Evolutionary conservation across 2,888 invertebrate species (phyloP).

Genomic region (Monopis laevigella): DNA sequence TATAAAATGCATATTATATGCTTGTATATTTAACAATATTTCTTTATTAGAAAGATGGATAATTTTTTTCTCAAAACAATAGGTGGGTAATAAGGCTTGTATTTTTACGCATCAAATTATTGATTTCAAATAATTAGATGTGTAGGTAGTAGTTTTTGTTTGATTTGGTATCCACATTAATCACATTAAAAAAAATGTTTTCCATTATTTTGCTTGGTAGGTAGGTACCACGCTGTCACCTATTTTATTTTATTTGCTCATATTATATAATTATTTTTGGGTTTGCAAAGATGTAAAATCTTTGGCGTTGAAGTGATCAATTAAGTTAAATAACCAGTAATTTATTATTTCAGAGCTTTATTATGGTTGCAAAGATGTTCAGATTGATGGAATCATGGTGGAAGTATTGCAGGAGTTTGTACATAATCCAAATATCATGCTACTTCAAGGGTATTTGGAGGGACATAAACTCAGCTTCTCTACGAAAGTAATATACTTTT

Average conservation of each 20-base stretch:
- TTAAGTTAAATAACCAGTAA: not conserved
- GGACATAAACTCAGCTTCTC: conserved; percentile 21
- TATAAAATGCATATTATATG: too few relatives aligned
- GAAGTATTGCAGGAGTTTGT: conserved; percentile 45
- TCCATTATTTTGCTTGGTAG: too few relatives aligned
- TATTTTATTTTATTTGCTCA: too few relatives aligned
- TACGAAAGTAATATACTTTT: conserved; percentile 23
- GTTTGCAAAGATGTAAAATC: not conserved
- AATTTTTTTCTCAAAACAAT: conserved; percentile 2
- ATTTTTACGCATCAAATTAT: too few relatives aligned
- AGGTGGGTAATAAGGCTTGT: not conserved
- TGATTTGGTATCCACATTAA: too few relatives aligned
- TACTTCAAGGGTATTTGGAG: conserved; percentile 34
- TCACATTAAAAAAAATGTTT: too few relatives aligned
- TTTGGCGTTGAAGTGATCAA: not conserved
- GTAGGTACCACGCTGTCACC: too few relatives aligned
- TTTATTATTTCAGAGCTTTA: conserved; percentile 37
- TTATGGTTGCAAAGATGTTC: conserved; percentile 29
- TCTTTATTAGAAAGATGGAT: too few relatives aligned
- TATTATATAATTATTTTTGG: not conserved
- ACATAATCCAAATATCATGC: conserved; percentile 40
- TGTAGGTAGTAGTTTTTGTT: too few relatives aligned
- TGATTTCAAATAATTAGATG: too few relatives aligned
- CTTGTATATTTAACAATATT: too few relatives aligned
- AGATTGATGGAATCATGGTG: conserved; percentile 32